Base-by-base conservation (phyloP, 2,113 vertebrate species). In the Oncorhynchus mykiss region DNA sequence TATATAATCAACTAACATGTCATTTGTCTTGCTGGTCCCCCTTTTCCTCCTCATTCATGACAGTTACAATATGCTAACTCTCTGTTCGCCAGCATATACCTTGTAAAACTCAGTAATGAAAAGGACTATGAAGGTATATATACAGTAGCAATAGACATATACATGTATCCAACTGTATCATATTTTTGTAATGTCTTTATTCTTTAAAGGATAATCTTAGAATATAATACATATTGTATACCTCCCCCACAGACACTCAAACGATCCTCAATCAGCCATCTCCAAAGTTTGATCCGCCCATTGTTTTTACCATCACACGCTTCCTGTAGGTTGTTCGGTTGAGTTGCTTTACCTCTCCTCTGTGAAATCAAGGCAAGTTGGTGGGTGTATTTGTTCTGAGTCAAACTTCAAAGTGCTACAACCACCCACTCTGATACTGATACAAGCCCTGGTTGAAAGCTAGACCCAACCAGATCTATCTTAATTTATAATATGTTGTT, bases 391-490 rank as follows among this genome's bases (percentile, higher is more conserved):
- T 49, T 67, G 20, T 74, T 48, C 48, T 6, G 16, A 67, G 48
- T n/a, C 45, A 22, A 14, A 68, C 48, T 75, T 75, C 48, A 75
- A 67, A 75, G 65, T 75, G 48, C 67, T 65, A 31, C 49, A 54
- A 48, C 73, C 65, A 13, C 73, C 73, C 73, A 68, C 73, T 14
- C 68, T 45, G 67, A 49, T 49, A n/a, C 68, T 24, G 18, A 70
- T 70, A 49, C 18, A 70, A 68, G 31, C 67, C 29, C 18, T 8
- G 18, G 29, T 34, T 45, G 5, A 18, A 68, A 68, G 31, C 67
- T 54, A 54, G 18, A 54, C 51, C 12, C 51, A 68, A n/a, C 2
- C 18, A 20, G 14, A 68, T 39, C 16, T 31, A 5, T 18, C 27
- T 64, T n/a, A 9, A 64, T 22, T 64, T 64, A 4, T n/a, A 64